Evolutionary conservation across 2,888 invertebrate genomes (phyloP), one percentile per base, ranked within the genome.

Genomic region (Spodoptera picta): DNA sequence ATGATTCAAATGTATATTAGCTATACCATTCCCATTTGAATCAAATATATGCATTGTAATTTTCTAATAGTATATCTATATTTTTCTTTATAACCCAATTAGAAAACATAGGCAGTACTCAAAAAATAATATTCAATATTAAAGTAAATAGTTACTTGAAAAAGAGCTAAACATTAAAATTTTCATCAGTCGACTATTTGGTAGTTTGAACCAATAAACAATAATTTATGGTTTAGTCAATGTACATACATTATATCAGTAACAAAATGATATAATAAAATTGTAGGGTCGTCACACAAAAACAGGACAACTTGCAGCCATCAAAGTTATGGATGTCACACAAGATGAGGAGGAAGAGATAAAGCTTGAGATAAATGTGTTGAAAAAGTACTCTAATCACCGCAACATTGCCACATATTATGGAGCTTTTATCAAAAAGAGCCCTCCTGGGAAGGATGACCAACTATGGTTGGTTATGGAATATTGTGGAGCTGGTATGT

Each of bases 331-430:
- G 99, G 99, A 99, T 94, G 99, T 99, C 86, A 99, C 99, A 81
- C 99, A 99, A 96, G 99, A 99, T 91, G 99, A 99, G 93, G 99
- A 99, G 90, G 99, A 99, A 95, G 99, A 99, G 96, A 99, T 99
- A 82, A 99, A 99, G 93, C 95, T 99, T 86, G 99, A 99, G 96
- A 99, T 99, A 84, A 99, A 99, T 95, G 99, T 99, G 83, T 96
- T 99, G 83, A 99, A 99, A 95, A 99, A 98, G 96, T 99, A 98
- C 95, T 99, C 99, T 72, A 98, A 99, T 95, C 99, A 99, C 95
- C 97, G 99, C 86, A 99, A 99, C 95, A 99, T 99, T 88, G 99
- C 99, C 78, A 99, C 99, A 67, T 99, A 99, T 94, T 99, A 99
- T 95, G 99, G 99, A 80, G 99, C 99, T 85, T 99, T 99, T 94